Evolutionary conservation across 2,888 invertebrate species (phyloP), one percentile per base, ranked within the genome.

Genomic region (Scaeva pyrastri): DNA sequence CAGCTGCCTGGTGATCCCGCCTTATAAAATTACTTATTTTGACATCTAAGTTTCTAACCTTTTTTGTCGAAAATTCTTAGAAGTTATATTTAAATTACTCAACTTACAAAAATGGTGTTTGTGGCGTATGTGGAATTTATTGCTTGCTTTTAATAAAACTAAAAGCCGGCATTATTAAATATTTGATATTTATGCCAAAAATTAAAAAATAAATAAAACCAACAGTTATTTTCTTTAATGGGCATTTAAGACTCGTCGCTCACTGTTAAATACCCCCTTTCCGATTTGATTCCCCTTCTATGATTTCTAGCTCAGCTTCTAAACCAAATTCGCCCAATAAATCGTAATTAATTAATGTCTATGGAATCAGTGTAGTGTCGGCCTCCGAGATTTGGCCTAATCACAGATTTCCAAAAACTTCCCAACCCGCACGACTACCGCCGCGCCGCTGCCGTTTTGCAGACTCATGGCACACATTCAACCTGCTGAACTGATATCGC

Each of bases 281-380:
- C n/a, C 19, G 5, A n/a, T 52, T 14, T 2, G 11, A 23, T 11
- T 6, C 31, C 43, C 26, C 16, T n/a, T 16, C 45, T 7, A 10
- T 14, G 16, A 50, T 48, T 68, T 21, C 48, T 58, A 52, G 66
- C 75, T 76, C 60, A 26, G 71, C 75, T 70, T 66, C 39, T 16
- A n/a, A 73, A 77, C 77, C 56, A 70, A 90, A 90, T 90, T 90
- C 90, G 90, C 90, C 91, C 92, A 91, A 92, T 92, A 92, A 91
- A 91, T 91, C 91, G 91, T 91, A 91, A 92, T 92, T 91, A 91
- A 91, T 91, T 92, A 92, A 91, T 90, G 88, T 81, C 82, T 77
- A 31, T 74, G 82, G 74, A 86, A 86, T 86, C 82, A 82, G 86
- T 66, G 43, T 48, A 82, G 86, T 86, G 86, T 86, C 82, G 86